A percentile compares a stretch with the other conserved stretches of the same genome.
phyloP scores from a whole-genome alignment of 1,140 invertebrate genomes.

The Drosophila guanche region DNA sequence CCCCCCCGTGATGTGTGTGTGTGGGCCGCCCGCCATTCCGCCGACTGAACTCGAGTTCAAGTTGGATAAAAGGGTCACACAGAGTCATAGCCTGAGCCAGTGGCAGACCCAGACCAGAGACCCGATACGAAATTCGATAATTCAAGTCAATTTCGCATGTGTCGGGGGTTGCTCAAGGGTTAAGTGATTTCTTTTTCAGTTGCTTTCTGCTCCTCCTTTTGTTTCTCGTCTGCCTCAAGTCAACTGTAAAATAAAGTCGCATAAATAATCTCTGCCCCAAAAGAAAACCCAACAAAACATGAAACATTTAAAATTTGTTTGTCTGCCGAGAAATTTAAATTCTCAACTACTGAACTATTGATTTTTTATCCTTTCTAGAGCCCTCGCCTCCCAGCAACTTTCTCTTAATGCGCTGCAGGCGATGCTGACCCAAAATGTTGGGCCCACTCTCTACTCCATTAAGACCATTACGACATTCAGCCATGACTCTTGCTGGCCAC shows the following conservation, averaged over 20 bases:
- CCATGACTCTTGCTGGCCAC: conserved; percentile 13
- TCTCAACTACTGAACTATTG: conserved; percentile 30
- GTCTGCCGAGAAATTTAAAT: conserved; percentile 29
- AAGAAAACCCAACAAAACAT: conserved; percentile 7
- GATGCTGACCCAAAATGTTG: conserved; percentile 53
- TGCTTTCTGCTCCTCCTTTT: conserved; percentile 32
- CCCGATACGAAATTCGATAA: conserved; percentile 63
- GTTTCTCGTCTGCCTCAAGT: conserved; percentile 44
- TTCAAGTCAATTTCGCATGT: conserved; percentile 75
- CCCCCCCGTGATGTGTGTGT: conserved; percentile 24
- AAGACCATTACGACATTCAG: too few species aligned
- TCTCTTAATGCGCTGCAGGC: conserved; percentile 45
- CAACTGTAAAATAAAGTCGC: conserved; percentile 67
- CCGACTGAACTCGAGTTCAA: conserved; percentile 67
- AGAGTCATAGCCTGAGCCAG: not conserved
- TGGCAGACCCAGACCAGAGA: too few species aligned
- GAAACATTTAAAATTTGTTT: conserved; percentile 46
- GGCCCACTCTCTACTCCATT: not conserved
- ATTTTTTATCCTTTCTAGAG: conserved; percentile 23
- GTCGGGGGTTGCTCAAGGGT: conserved; percentile 71
- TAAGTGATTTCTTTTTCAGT: conserved; percentile 66
- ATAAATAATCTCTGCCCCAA: conserved; percentile 44
- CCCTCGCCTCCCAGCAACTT: too few species aligned
- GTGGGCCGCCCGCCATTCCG: conserved; percentile 28
- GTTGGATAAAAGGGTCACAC: conserved; percentile 67